phyloP scores from a whole-genome alignment of 1,140 invertebrate genomes.

The Bombus pyrosoma region DNA sequence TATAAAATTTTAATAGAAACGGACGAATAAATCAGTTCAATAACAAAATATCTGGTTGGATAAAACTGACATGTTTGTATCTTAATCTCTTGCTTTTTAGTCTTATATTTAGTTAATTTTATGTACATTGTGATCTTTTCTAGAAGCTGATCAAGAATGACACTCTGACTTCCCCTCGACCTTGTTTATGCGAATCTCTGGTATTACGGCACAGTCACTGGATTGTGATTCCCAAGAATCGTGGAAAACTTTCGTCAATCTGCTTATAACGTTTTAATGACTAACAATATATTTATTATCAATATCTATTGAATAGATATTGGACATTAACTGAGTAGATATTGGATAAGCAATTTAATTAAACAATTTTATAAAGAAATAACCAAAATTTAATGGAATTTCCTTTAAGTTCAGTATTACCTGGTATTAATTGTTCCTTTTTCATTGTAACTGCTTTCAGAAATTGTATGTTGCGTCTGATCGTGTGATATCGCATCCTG shows the following conservation, averaged over 20 bases:
- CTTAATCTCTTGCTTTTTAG: neutral
- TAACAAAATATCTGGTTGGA: neutral
- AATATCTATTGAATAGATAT: neutral
- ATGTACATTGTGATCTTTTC: neutral
- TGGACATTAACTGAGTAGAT: neutral
- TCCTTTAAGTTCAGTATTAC: neutral
- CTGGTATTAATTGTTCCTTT: neutral
- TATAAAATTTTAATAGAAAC: neutral
- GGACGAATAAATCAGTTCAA: slow-evolving; percentile 28
- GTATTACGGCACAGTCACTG: slow-evolving; percentile 57
- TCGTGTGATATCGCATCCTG: slow-evolving; percentile 66
- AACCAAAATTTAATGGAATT: neutral
- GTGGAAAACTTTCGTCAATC: slow-evolving; percentile 9
- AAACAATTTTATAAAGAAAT: neutral
- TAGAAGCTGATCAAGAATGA: neutral
- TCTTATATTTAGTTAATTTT: neutral
- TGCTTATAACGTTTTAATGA: neutral
- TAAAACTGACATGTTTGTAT: neutral
- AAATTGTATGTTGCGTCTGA: neutral
- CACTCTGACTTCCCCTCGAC: slow-evolving; percentile 19
- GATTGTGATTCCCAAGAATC: slow-evolving; percentile 56
- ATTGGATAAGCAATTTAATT: neutral
- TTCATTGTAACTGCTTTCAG: slow-evolving; percentile 17
- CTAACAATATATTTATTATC: neutral
- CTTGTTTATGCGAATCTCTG: slow-evolving; percentile 71